phyloP scores from a whole-genome alignment of 1,140 invertebrate species.

The Geopemphigus sp. region DNA sequence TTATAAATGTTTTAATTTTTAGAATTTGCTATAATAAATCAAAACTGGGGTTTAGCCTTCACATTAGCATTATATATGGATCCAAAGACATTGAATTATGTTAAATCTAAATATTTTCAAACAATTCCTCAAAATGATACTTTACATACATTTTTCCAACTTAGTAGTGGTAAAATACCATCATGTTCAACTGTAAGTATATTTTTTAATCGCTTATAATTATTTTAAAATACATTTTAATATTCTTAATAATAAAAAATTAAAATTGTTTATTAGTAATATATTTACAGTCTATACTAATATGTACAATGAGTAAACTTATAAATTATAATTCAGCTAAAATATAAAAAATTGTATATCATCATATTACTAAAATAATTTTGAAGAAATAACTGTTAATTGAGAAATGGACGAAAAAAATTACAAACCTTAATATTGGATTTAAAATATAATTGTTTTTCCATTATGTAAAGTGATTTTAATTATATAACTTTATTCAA shows the following conservation, averaged over 20 bases:
- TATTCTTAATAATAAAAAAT: too few species aligned
- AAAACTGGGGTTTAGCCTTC: slow-evolving; percentile 91
- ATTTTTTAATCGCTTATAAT: too few species aligned
- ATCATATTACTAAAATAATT: neutral
- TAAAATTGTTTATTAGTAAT: too few species aligned
- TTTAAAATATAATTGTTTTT: too few species aligned
- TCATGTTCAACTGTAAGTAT: slow-evolving; percentile 74
- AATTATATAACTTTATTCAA: too few species aligned
- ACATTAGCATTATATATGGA: slow-evolving; percentile 88
- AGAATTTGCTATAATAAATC: slow-evolving; percentile 87
- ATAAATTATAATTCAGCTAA: neutral
- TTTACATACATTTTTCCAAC: slow-evolving; percentile 87
- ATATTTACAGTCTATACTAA: too few species aligned
- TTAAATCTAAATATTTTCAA: slow-evolving; percentile 85
- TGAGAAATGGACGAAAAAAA: neutral
- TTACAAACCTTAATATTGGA: too few species aligned
- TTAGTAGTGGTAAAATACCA: slow-evolving; percentile 82
- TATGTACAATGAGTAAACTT: too few species aligned
- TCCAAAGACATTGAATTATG: slow-evolving; percentile 79
- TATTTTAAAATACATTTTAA: too few species aligned
- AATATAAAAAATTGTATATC: too few species aligned
- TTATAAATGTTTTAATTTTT: slow-evolving; percentile 51
- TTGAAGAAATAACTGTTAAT: neutral
- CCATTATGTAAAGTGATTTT: too few species aligned
- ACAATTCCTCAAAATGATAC: slow-evolving; percentile 83